Base-by-base conservation (phyloP, 1,140 invertebrate genomes). In the Gonatopus flavifemur region DNA sequence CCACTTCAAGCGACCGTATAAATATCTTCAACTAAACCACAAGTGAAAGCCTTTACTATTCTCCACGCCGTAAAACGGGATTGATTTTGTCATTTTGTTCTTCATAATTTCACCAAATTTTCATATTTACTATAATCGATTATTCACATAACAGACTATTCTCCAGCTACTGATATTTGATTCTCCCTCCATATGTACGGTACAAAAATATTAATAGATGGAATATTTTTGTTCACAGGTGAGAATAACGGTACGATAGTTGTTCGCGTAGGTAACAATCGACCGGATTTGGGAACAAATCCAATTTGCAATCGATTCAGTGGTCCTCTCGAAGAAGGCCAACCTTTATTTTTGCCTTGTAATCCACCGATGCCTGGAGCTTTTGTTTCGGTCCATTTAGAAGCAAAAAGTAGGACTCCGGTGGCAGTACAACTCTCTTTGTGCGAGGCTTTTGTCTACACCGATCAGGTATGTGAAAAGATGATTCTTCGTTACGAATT, bases 371-470 rank as follows among this genome's bases (percentile, higher is more conserved):
- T 96, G 91, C 91, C 93, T 0, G 93, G 93, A 3, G 93, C 93
- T 12, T 96, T 96, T 69, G 92, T 96, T 39, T 93, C 89, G 45
- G 91, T 96, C 0, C 93, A 96, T 68, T 71, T 96, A 35, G 92
- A 96, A 78, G 84, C 86, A 0, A 59, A 64, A 3, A 60, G 64
- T 0, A 40, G 58, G 22, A 70, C 76, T 2, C 78, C 86, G 0
- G 79, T 81, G 4, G 81, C 84, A 0, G 82, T 80, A 19, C 88
- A 91, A 37, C 78, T 96, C 3, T 95, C 93, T 0, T 91, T 96
- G n/a, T 96, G 93, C 71, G 93, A 96, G 77, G 90, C 92, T 0
- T 96, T 96, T 66, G 93, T 96, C 10, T 96, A 96, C 67, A 96
- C 94, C 0, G 93, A 96, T 78, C 93, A 96, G 80, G 84, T 85